Evolutionary conservation across 2,888 invertebrate species (phyloP), one percentile per base, ranked within the genome.

Genomic region (Stenurella melanura): DNA sequence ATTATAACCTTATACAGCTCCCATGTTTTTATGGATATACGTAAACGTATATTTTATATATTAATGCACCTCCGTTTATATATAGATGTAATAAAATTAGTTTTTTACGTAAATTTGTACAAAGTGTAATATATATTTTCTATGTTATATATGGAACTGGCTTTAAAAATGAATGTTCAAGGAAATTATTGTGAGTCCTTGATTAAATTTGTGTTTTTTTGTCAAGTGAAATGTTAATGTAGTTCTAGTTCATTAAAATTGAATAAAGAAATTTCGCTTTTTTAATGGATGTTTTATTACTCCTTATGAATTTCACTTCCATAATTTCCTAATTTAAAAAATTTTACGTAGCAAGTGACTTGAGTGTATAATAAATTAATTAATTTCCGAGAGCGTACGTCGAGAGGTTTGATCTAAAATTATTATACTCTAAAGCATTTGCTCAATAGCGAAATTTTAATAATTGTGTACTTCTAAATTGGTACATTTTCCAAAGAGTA

Each of bases 271-370:
- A 42, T 18, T 42, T 67, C 21, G 54, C 12, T 54, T 34, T 67
- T 67, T 54, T 54, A 67, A 19, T 5, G 50, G 74, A 38, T 30
- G 81, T 60, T 73, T 78, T 15, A 66, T 21, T 66, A 60, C 11
- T 7, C 60, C 19, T 58, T 58, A 17, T 6, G 21, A 26, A 54
- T 34, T 34, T 34, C 30, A 34, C 30, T 34, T 34, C n/a, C n/a
- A n/a, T n/a, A n/a, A n/a, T n/a, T n/a, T n/a, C n/a, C n/a, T n/a
- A n/a, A n/a, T n/a, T n/a, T n/a, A n/a, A n/a, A n/a, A n/a, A n/a
- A n/a, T n/a, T n/a, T n/a, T n/a, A n/a, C n/a, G n/a, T n/a, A n/a
- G n/a, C n/a, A n/a, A n/a, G n/a, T n/a, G n/a, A n/a, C n/a, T n/a
- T n/a, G n/a, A n/a, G n/a, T n/a, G n/a, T n/a, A n/a, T n/a, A n/a